These are phyloP conservation scores for Bombyx mori DNA, from an alignment of 1,140 invertebrate genomes.

Conservation along the genomic window ASM3026992v2 NC_085131.1:1719501-1720000, in stretches of 20 bases:
- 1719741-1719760: too few species aligned
- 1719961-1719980: too few species aligned
- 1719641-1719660: constrained; percentile 55
- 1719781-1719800: too few species aligned
- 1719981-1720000: too few species aligned
- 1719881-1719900: neutral
- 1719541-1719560: constrained; percentile 64
- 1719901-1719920: neutral
- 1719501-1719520: constrained; percentile 67
- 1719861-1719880: neutral
- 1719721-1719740: neutral
- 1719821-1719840: constrained; percentile 5
- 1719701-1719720: constrained; percentile 14
- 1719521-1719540: constrained; percentile 60
- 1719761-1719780: too few species aligned
- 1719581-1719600: constrained; percentile 26
- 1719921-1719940: too few species aligned
- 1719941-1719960: too few species aligned
- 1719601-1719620: constrained; percentile 53
- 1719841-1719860: neutral
- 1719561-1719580: constrained; percentile 27
- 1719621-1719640: constrained; percentile 47
- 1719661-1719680: constrained; percentile 23
- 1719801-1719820: too few species aligned
- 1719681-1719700: constrained; percentile 49